Evolutionary conservation across 2,888 invertebrate species (phyloP).

Genomic region (Lasioglossum vierecki): DNA sequence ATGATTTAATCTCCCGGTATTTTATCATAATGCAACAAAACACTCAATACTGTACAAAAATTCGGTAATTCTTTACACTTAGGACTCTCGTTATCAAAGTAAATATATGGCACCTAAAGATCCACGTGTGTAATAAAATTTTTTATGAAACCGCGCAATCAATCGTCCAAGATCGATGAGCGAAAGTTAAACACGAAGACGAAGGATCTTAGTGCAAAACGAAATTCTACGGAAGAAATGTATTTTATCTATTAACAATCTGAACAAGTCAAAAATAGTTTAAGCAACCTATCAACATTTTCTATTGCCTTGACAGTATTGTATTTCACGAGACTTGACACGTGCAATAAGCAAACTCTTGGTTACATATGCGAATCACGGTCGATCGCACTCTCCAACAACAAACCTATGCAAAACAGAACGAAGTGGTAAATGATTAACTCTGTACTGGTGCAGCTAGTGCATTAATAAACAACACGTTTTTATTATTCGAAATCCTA

Average conservation of each 20-base stretch:
- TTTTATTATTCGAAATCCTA: no score
- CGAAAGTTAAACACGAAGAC: not conserved
- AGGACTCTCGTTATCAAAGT: not conserved
- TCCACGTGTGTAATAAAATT: not conserved
- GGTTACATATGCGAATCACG: not conserved
- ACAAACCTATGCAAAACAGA: no score
- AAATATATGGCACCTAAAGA: not conserved
- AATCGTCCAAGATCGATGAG: not conserved
- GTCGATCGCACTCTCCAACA: no score
- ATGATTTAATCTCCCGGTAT: not conserved
- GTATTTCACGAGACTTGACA: not conserved
- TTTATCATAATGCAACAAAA: not conserved
- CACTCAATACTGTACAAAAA: not conserved
- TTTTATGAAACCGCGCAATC: not conserved
- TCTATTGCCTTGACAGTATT: not conserved
- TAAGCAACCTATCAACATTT: no score
- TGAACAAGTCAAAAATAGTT: not conserved
- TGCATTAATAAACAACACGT: no score
- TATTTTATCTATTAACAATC: not conserved
- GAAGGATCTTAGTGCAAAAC: not conserved
- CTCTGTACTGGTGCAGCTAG: no score
- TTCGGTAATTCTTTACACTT: not conserved
- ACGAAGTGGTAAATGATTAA: no score
- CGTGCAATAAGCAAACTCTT: not conserved
- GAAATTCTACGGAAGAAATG: not conserved